Percentiles rank a stretch among this genome's conserved stretches.
phyloP scores from a whole-genome alignment of 2,888 invertebrate species.

The Epinotia ramella region DNA sequence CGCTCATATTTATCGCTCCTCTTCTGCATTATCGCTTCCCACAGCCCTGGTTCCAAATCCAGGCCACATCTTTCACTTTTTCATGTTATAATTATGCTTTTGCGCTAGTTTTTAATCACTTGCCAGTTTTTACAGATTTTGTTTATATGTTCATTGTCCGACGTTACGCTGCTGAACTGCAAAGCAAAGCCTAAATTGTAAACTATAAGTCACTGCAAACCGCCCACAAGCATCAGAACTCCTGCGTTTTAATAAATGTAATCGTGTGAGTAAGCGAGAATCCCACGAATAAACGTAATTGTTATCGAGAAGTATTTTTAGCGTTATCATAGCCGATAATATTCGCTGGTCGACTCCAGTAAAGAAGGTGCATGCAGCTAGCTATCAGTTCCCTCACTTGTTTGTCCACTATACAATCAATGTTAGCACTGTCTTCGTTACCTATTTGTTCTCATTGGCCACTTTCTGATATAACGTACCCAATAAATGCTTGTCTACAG shows the following conservation, averaged over 20 bases:
- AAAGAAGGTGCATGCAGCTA: constrained; percentile 63
- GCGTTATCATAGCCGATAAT: constrained; percentile 72
- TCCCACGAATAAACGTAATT: constrained; percentile 61
- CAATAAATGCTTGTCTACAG: not conserved
- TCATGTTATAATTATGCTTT: no score
- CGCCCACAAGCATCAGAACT: not conserved
- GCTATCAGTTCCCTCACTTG: constrained; percentile 52
- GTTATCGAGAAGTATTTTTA: constrained; percentile 72
- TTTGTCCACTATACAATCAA: constrained; percentile 31
- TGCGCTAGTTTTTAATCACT: not conserved
- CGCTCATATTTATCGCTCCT: no score
- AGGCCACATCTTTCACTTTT: no score
- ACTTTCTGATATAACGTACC: not conserved
- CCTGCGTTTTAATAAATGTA: constrained; percentile 14
- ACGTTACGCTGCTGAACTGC: no score
- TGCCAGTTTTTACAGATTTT: constrained; percentile 17
- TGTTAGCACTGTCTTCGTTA: constrained; percentile 10
- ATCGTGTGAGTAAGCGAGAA: constrained; percentile 51
- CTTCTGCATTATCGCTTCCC: no score
- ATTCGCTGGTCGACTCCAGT: constrained; percentile 54
- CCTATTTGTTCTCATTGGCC: not conserved
- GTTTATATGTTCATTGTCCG: not conserved
- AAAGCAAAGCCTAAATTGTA: not conserved
- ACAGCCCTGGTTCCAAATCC: no score
- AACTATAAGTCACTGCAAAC: not conserved